Evolutionary conservation across 2,113 vertebrate species (phyloP), one percentile per base, ranked within the genome.

Genomic region (Dolichallabes microphthalmus): DNA sequence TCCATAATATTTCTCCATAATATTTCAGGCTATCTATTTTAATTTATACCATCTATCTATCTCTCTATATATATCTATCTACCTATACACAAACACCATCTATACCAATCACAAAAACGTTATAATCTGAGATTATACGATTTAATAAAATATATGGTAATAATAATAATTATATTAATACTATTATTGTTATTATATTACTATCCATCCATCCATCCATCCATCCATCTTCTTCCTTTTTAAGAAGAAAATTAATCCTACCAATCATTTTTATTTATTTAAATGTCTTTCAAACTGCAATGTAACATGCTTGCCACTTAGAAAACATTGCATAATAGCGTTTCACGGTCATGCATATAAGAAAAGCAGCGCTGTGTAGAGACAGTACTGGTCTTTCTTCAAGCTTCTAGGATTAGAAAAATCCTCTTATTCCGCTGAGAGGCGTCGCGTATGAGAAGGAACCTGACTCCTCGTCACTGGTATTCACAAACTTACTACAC

Each of bases 331-430:
- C 1, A 2, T 71, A 45, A 71, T 22, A 22, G 35, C 9, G 2
- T 22, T 71, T 68, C 64, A 15, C 4, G 14, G 27, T 20, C 61
- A 14, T 64, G 61, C 12, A 2, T 68, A 68, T 71, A 22, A 45
- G 35, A 22, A 45, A 17, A 22, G 19, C 17, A 12, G 32, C 68
- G 22, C 35, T 45, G 20, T 76, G 14, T 27, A 30, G 58, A 61
- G 32, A 68, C 77, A 86, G 86, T 66, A 69, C 63, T 32, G 63
- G 78, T 82, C 83, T 74, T 82, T 75, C 55, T 27, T 88, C 84
- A 66, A 64, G 57, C 19, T 74, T 84, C 80, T 50, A 60, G 35
- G 53, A 88, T 86, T 64, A 69, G 76, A 83, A 83, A 83, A 83
- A 58, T 83, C 75, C 57, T 30, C 64, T 83, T 17, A 30, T 79